Evolutionary conservation across 1,140 invertebrate species (phyloP), one percentile per base, ranked within the genome.

Genomic region (Sesamia nonagrioides): DNA sequence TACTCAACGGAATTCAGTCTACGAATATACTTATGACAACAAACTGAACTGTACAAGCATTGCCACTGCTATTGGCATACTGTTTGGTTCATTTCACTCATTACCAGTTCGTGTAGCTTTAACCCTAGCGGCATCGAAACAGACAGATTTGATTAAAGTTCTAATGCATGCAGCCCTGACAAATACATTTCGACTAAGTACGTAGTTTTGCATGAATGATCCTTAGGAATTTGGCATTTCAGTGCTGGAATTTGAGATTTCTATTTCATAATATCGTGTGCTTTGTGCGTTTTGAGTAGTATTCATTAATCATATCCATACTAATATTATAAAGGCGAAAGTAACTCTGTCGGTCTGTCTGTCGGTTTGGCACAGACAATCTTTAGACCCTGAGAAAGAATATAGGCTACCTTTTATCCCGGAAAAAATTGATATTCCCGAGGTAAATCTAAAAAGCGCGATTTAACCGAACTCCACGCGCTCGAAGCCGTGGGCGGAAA

Each of bases 61-160:
- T 4, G 40, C 18, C 63, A 48, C 42, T 69, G 66, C 33, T 48
- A 69, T 69, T 45, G 66, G 42, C 66, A 48, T 33, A 69, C 66
- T 27, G 66, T 17, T 48, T 21, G 42, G 7, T 13, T 69, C 42
- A 48, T 48, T 69, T 69, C 66, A 69, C 21, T 69, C 66, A 48
- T 69, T 48, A 69, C 21, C 18, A 45, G 17, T 45, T 6, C 40
- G n/a, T 68, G 42, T 45, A 45, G 42, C 18, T 45, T 68, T 33
- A 68, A 69, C 42, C 17, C 56, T 60, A 27, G 27, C 27, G 35
- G 56, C 56, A 60, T 66, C 61, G 61, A 42, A 66, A 66, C 9
- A 66, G 61, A 21, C 37, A 42, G 37, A 66, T 66, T 42, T 66
- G 21, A 66, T 66, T 66, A 42, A 66, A 66, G n/a, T 66, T 66